A percentile compares a stretch with the other conserved stretches of the same genome.
phyloP scores from a whole-genome alignment of 2,113 vertebrate genomes.

The Orientallactaga bullata region DNA sequence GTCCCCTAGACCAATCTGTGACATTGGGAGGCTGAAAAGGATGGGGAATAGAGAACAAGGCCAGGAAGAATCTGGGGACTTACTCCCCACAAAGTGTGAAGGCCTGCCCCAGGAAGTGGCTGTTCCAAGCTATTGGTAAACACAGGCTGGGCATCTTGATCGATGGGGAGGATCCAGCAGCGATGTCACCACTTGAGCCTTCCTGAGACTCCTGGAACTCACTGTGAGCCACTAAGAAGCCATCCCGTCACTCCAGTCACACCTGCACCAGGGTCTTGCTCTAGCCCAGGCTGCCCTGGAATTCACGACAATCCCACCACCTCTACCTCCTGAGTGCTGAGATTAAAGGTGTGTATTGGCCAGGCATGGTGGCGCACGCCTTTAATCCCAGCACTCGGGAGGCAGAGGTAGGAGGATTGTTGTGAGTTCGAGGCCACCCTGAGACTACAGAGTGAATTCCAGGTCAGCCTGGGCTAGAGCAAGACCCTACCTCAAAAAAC shows the following conservation, averaged over 20 bases:
- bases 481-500: too few species aligned
- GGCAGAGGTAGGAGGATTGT: too few species aligned
- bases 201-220: neutral
- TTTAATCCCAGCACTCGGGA: too few species aligned
- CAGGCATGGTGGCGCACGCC: too few species aligned
- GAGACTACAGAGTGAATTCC: too few species aligned
- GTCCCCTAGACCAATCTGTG: neutral
- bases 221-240: neutral
- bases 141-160: neutral
- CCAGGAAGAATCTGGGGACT: neutral
- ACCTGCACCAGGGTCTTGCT: too few species aligned
- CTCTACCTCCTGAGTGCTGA: too few species aligned
- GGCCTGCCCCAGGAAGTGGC: neutral
- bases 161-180: neutral
- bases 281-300: too few species aligned
- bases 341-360: too few species aligned
- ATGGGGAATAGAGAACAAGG: neutral
- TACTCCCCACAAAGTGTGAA: neutral
- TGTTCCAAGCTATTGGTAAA: neutral
- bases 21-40: neutral
- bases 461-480: too few species aligned
- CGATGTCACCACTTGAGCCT: rapidly evolving
- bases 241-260: neutral
- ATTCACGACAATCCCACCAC: too few species aligned
- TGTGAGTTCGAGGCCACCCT: too few species aligned